These are phyloP conservation scores for Pristis pectinata DNA, from an alignment of 2,797 vertebrate genomes.

Conservation along the genomic window DNA sequence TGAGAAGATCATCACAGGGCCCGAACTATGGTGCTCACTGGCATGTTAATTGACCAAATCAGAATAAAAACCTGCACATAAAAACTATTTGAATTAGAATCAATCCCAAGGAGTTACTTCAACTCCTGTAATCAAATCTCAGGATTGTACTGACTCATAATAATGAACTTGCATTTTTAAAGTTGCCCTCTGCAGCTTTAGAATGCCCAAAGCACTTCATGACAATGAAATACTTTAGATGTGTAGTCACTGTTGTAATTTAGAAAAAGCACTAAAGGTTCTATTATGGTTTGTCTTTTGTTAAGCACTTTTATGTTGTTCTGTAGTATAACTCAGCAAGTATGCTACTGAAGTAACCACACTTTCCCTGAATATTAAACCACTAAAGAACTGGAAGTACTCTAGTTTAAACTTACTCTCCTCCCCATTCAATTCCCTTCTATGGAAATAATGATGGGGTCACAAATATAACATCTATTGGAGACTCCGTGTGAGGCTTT, in stretches of 20 bases:
- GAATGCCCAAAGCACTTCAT: background rate
- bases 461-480: background rate
- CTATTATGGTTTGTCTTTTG: background rate
- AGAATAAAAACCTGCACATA: background rate
- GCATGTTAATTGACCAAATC: constrained; percentile 1
- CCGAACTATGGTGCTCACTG: background rate
- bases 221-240: background rate
- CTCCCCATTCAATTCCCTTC: background rate
- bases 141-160: background rate
- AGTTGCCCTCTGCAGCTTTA: background rate
- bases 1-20: background rate
- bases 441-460: background rate
- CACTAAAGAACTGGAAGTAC: background rate
- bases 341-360: background rate
- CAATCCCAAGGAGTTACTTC: constrained; percentile 14
- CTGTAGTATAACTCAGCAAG: background rate
- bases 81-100: constrained; percentile 11
- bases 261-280: background rate
- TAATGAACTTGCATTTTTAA: constrained; percentile 16
- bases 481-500: background rate
- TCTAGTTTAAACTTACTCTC: background rate
- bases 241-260: background rate
- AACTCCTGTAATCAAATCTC: background rate
- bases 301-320: background rate
- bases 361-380: background rate